Percentiles rank a stretch among this genome's conserved stretches.
Conservation (phyloP, 2,888 invertebrate species). For the Ashinkailepas kermadecensis region DNA sequence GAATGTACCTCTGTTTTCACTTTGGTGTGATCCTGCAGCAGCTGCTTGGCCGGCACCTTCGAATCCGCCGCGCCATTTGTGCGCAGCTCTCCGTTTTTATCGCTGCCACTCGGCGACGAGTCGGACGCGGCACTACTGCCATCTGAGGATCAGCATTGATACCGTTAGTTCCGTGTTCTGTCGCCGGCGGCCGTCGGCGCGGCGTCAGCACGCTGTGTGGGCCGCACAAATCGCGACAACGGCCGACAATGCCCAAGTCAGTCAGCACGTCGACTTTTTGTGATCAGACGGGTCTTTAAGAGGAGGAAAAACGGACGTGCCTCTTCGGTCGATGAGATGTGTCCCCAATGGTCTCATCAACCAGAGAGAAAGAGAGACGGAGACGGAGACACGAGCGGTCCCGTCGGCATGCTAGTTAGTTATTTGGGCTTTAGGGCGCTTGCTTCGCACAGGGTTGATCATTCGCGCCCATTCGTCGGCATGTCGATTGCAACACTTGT, state of each 20-base stretch:
- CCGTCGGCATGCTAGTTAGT: too few relatives aligned
- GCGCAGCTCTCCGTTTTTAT: neutral
- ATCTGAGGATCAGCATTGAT: neutral
- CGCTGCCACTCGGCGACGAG: neutral
- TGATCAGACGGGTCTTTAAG: neutral
- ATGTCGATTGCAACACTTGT: too few relatives aligned
- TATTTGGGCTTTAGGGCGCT: too few relatives aligned
- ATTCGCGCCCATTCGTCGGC: too few relatives aligned
- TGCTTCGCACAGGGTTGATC: too few relatives aligned
- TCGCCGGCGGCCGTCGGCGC: neutral
- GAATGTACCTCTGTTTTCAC: neutral
- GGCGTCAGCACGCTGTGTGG: neutral
- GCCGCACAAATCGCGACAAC: neutral
- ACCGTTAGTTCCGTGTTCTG: neutral
- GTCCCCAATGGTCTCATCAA: too few relatives aligned
- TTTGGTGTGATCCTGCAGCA: neutral
- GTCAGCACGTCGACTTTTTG: neutral
- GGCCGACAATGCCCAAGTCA: neutral
- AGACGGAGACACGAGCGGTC: too few relatives aligned
- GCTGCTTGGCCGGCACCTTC: neutral
- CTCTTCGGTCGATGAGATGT: neutral
- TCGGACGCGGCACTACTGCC: neutral
- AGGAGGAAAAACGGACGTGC: neutral
- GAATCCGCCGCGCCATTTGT: neutral
- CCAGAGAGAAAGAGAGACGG: too few relatives aligned